These are phyloP conservation scores for Prionchulus punctatus DNA, from an alignment of 2,888 invertebrate species.

Conservation along the genomic window DNA sequence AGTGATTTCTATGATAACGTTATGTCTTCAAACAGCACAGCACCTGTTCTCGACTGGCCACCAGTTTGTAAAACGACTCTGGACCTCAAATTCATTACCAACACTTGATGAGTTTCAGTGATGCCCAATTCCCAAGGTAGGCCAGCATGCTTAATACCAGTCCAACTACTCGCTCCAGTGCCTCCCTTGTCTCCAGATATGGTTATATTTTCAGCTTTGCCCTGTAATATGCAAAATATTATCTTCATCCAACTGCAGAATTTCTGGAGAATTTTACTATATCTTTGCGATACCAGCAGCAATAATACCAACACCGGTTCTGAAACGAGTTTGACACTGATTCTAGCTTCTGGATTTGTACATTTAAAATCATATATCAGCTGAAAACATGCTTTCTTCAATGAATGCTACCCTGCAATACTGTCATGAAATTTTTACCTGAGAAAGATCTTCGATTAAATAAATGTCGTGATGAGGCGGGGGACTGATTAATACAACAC, in stretches of 20 bases:
- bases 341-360: slow-evolving; percentile 80
- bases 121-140: slow-evolving; percentile 96
- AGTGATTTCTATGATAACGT: no score
- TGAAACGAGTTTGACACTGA: slow-evolving; percentile 92
- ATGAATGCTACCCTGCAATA: no score
- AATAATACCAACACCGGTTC: slow-evolving; percentile 95
- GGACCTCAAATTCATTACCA: slow-evolving; percentile 72
- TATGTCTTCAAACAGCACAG: no score
- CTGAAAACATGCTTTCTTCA: no score
- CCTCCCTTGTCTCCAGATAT: slow-evolving; percentile 96
- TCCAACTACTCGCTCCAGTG: slow-evolving; percentile 95
- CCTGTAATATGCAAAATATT: no score
- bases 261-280: no score
- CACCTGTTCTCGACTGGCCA: slow-evolving; percentile 78
- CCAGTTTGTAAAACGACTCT: slow-evolving; percentile 89
- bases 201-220: slow-evolving; percentile 89
- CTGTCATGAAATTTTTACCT: no score
- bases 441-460: slow-evolving; percentile 94
- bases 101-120: slow-evolving; percentile 81
- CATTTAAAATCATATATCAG: slow-evolving; percentile 94
- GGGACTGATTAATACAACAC: slow-evolving; percentile 92
- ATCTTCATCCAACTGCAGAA: no score
- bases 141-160: slow-evolving; percentile 91
- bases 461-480: slow-evolving; percentile 99
- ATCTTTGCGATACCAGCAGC: slow-evolving; percentile 97